These are phyloP conservation scores for Naso thynnoides DNA, from an alignment of 2,797 vertebrate species.

Conservation along the genomic window DNA sequence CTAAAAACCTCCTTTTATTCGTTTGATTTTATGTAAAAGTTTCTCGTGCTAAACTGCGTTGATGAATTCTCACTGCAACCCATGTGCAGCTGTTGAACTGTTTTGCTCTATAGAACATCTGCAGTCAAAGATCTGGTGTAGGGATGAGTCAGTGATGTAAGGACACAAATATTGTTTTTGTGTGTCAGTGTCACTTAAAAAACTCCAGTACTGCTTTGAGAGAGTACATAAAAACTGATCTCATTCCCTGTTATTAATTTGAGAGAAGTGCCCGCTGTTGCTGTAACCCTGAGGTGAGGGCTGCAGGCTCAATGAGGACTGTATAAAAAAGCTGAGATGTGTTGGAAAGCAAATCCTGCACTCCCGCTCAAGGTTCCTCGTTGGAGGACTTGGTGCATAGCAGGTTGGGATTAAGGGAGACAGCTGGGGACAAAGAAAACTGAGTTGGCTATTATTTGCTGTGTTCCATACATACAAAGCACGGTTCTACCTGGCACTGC, in stretches of 20 bases:
- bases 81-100: constrained; percentile 13
- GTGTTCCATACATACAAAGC: constrained; percentile 56
- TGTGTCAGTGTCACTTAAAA: neutral
- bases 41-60: constrained; percentile 11
- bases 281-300: constrained; percentile 11
- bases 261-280: neutral
- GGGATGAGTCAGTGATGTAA: neutral
- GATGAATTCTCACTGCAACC: constrained; percentile 24
- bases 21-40: constrained; percentile 30
- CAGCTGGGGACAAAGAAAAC: constrained; percentile 63
- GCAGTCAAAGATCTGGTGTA: constrained; percentile 1
- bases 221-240: neutral
- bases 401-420: constrained; percentile 69
- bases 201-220: neutral
- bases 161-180: neutral
- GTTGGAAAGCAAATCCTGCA: constrained; percentile 39
- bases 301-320: constrained; percentile 4
- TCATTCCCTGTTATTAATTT: constrained; percentile 24
- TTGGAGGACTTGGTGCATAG: constrained; percentile 55
- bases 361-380: constrained; percentile 38
- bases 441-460: constrained; percentile 61
- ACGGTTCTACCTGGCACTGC: constrained; percentile 61
- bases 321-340: constrained; percentile 9
- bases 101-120: neutral
- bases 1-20: constrained; percentile 19